Evolutionary conservation across 2,113 vertebrate species (phyloP).

Genomic region (Cebidichthys violaceus): DNA sequence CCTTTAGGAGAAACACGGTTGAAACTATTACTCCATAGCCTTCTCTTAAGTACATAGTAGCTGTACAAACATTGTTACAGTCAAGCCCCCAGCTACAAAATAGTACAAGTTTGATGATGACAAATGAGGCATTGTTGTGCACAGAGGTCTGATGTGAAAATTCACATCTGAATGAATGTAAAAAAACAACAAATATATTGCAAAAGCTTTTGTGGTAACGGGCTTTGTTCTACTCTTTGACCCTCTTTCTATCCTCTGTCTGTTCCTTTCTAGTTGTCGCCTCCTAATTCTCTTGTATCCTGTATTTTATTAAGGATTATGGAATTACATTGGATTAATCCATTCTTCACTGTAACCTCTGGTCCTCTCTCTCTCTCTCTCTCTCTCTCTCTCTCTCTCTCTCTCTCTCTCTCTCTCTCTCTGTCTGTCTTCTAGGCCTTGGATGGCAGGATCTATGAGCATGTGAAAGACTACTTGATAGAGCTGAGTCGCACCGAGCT

Average conservation of each 20-base stretch:
- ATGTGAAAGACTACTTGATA: conserved; percentile 80
- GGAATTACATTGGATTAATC: conserved; percentile 21
- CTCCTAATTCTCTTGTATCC: conserved; percentile 3
- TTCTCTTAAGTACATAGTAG: background rate
- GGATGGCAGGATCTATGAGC: conserved; percentile 89
- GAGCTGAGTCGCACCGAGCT: conserved; percentile 92
- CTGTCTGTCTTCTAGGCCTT: conserved; percentile 85
- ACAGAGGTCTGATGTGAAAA: background rate
- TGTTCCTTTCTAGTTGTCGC: conserved; percentile 8
- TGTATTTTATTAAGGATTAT: conserved; percentile 26
- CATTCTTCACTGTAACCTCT: conserved; percentile 10
- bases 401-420: background rate
- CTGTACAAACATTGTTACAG: background rate
- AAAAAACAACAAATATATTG: background rate
- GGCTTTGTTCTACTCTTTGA: conserved; percentile 5
- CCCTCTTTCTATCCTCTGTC: background rate
- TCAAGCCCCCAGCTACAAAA: background rate
- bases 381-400: too few relatives aligned
- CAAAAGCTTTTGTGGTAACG: background rate
- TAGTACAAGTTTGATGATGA: background rate
- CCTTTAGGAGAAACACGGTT: background rate
- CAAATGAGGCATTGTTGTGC: background rate
- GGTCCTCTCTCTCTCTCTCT: background rate
- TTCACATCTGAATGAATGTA: background rate
- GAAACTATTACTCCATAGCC: background rate